phyloP scores from a whole-genome alignment of 2,797 vertebrate species.

The Rhodeus uyekii region DNA sequence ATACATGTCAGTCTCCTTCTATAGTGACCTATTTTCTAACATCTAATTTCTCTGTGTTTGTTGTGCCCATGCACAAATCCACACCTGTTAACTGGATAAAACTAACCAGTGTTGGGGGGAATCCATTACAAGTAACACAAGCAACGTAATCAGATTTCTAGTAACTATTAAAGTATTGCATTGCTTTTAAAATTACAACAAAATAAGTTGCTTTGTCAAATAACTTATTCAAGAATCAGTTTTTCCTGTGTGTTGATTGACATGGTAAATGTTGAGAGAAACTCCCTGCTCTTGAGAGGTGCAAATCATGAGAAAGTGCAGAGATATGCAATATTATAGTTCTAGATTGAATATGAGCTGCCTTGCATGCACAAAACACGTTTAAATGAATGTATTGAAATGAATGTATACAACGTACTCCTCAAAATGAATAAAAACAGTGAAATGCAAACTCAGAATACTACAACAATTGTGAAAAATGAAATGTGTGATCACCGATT shows the following conservation, averaged over 20 bases:
- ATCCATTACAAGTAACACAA: not conserved
- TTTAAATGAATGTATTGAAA: too few species aligned
- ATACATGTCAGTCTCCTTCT: conserved; percentile 53
- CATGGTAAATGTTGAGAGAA: too few species aligned
- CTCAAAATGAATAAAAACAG: not conserved
- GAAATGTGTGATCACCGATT: not conserved
- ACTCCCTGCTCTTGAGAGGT: too few species aligned
- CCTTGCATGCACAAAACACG: too few species aligned
- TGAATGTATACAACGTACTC: too few species aligned
- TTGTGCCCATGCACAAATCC: conserved; percentile 59
- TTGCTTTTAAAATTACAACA: not conserved
- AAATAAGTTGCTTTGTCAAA: not conserved
- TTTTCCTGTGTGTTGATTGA: not conserved
- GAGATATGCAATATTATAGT: too few species aligned
- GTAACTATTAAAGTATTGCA: not conserved
- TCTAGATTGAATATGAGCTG: not conserved
- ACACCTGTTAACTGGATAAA: conserved; percentile 68
- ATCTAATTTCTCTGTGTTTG: conserved; percentile 65
- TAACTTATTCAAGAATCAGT: not conserved
- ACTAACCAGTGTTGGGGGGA: conserved; percentile 52
- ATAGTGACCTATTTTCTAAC: conserved; percentile 55
- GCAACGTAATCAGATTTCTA: not conserved
- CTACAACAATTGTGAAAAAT: not conserved
- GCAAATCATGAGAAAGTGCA: too few species aligned
- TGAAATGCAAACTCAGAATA: not conserved